phyloP scores from a whole-genome alignment of 2,888 invertebrate genomes.

The Cremastobaeus sp. region DNA sequence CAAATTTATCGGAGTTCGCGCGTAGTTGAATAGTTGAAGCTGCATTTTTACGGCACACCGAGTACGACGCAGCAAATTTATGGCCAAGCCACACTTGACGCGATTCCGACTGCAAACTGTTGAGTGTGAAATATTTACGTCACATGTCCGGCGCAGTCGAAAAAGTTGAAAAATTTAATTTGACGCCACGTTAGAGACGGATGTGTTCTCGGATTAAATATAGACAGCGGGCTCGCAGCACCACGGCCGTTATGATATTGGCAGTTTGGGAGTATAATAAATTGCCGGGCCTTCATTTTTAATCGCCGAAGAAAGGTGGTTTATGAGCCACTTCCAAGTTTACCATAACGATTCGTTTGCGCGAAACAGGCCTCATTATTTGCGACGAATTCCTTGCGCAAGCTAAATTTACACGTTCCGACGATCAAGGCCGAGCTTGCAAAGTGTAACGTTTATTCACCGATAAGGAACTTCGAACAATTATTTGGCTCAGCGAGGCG shows the following conservation, averaged over 20 bases:
- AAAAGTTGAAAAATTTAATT: slow-evolving; percentile 38
- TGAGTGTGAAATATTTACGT: slow-evolving; percentile 44
- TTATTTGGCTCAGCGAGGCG: slow-evolving; percentile 38
- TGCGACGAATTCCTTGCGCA: slow-evolving; percentile 24
- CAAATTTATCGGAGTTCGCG: slow-evolving; percentile 25
- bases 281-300: slow-evolving; percentile 1
- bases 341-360: slow-evolving; percentile 19
- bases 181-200: slow-evolving; percentile 15
- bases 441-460: slow-evolving; percentile 26
- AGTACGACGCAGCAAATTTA: slow-evolving; percentile 11
- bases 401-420: slow-evolving; percentile 33
- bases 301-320: no score
- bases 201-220: slow-evolving; percentile 35
- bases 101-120: slow-evolving; percentile 31
- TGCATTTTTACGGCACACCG: slow-evolving; percentile 14
- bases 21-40: slow-evolving; percentile 22
- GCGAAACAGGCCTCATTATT: slow-evolving; percentile 38
- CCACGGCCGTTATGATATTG: slow-evolving; percentile 32
- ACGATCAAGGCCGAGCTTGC: slow-evolving; percentile 19
- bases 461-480: slow-evolving; percentile 31
- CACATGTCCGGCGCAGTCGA: slow-evolving; percentile 31
- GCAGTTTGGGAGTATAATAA: slow-evolving; percentile 29
- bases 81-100: slow-evolving; percentile 24
- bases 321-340: slow-evolving; percentile 25
- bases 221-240: not conserved